A percentile compares a stretch with the other conserved stretches of the same genome.
These are phyloP conservation scores for Arbacia lixula DNA, from an alignment of 53 echinoderm and acorn worm species.

Conservation along the genomic window DNA sequence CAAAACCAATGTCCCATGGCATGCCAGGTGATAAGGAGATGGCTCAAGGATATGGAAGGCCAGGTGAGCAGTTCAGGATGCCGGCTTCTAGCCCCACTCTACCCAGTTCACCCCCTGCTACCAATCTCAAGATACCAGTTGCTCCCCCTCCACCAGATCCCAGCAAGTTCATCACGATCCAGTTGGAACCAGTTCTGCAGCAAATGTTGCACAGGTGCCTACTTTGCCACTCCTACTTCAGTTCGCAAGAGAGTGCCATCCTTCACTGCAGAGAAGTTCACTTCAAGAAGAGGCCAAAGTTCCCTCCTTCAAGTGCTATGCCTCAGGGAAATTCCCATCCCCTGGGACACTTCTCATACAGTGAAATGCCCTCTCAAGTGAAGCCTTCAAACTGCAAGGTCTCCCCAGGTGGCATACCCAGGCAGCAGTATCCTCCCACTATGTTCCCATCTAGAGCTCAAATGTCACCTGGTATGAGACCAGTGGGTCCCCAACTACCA, in stretches of 20 bases:
- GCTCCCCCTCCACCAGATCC: constrained; percentile 44
- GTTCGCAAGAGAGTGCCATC: constrained; percentile 43
- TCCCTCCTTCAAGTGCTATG: neutral
- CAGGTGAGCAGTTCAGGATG: neutral
- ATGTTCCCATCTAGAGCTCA: too few species aligned
- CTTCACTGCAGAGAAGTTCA: constrained; percentile 44
- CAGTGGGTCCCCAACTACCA: neutral
- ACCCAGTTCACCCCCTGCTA: constrained; percentile 10
- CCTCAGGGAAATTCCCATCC: neutral
- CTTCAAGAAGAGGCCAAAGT: constrained; percentile 33
- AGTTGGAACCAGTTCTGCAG: constrained; percentile 50
- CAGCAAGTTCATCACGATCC: constrained; percentile 54
- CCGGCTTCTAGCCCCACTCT: neutral
- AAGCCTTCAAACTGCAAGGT: neutral
- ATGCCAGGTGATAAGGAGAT: neutral
- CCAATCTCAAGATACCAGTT: constrained; percentile 17
- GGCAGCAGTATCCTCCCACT: too few species aligned
- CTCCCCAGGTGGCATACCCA: neutral
- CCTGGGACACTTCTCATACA: neutral
- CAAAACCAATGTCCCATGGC: neutral
- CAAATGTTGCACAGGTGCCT: constrained; percentile 53
- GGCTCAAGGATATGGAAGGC: neutral
- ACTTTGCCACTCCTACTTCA: constrained; percentile 53
- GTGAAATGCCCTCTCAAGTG: neutral
- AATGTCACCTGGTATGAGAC: neutral